Percentiles rank a stretch among this genome's conserved stretches.
Evolutionary conservation across 2,113 vertebrate genomes (phyloP).

Genomic region (Lepus europaeus): DNA sequence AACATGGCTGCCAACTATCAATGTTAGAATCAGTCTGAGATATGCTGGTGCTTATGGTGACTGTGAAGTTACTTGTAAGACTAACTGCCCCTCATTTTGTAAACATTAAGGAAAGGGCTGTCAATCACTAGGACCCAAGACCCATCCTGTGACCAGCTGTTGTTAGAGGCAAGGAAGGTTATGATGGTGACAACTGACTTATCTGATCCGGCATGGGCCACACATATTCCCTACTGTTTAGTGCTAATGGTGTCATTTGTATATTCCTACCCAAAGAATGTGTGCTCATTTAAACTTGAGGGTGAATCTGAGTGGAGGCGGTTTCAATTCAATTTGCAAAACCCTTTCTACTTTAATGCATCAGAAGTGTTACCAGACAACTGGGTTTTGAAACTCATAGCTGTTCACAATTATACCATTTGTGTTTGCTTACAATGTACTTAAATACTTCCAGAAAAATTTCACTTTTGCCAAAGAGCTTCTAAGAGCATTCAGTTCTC

Average conservation of each 20-base stretch:
- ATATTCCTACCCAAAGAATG: constrained; percentile 46
- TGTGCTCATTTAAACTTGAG: constrained; percentile 46
- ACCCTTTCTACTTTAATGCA: constrained; percentile 24
- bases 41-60: constrained; percentile 40
- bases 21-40: background rate
- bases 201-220: background rate
- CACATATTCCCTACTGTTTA: constrained; percentile 3
- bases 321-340: constrained; percentile 65
- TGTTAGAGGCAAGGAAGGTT: constrained; percentile 7
- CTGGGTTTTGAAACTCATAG: constrained; percentile 47
- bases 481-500: constrained; percentile 36
- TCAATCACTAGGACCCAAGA: constrained; percentile 57
- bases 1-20: background rate
- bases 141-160: background rate
- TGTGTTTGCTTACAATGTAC: constrained; percentile 59
- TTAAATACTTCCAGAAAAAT: constrained; percentile 42
- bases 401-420: constrained; percentile 14
- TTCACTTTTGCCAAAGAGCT: constrained; percentile 36
- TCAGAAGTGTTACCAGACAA: constrained; percentile 7
- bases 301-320: constrained; percentile 45
- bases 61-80: constrained; percentile 22
- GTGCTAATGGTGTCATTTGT: constrained; percentile 37
- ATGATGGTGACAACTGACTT: background rate
- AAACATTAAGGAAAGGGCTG: constrained; percentile 63
- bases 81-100: background rate